phyloP scores from a whole-genome alignment of 2,113 vertebrate species.

The Pipra filicauda region DNA sequence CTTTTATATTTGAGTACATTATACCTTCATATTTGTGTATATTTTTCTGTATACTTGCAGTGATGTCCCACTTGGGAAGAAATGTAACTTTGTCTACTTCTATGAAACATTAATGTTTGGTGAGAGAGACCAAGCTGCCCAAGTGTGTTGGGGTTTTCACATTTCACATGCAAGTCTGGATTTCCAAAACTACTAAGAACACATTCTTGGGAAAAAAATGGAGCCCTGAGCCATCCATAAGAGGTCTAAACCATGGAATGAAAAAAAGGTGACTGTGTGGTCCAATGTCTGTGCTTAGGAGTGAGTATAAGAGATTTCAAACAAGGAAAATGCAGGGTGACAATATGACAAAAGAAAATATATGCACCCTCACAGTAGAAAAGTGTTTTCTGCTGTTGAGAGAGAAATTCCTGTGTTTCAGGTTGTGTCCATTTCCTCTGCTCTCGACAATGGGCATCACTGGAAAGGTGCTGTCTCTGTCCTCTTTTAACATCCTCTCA shows the following conservation, averaged over 20 bases:
- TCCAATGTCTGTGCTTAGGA: not conserved
- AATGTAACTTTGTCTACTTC: not conserved
- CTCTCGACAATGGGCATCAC: not conserved
- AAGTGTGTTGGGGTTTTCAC: not conserved
- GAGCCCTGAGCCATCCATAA: not conserved
- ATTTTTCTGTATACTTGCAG: not conserved
- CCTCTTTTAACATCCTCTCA: not conserved
- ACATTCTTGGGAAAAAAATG: not conserved
- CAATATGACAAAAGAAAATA: not conserved
- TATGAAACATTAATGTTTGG: not conserved
- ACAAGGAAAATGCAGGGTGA: not conserved
- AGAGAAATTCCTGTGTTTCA: not conserved
- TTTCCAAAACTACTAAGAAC: not conserved
- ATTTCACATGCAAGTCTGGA: not conserved
- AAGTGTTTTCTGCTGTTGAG: not conserved
- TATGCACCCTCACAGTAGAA: fast-evolving
- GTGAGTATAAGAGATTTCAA: not conserved
- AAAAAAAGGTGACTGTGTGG: not conserved
- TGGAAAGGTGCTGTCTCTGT: fast-evolving
- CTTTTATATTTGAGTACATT: not conserved
- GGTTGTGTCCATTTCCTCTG: fast-evolving
- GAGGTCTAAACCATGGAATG: not conserved
- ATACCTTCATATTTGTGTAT: not conserved
- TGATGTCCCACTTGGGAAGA: not conserved
- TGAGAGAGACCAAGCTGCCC: not conserved